Percentiles rank a stretch among this genome's conserved stretches.
Conservation (phyloP, 2,113 vertebrate species). For the Formicarius rufipectus region DNA sequence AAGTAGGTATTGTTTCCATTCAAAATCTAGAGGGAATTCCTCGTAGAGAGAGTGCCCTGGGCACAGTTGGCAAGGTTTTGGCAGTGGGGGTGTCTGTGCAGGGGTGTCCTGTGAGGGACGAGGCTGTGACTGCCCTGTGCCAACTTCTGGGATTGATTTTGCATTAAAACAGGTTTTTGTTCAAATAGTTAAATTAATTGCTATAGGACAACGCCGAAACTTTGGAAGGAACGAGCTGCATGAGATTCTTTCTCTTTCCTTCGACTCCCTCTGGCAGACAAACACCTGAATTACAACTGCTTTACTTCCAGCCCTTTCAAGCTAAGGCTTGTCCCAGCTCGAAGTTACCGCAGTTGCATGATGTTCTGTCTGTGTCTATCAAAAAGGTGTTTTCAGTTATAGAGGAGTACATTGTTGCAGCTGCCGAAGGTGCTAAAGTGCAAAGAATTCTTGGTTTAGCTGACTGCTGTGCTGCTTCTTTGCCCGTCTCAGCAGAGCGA, state of each 20-base stretch:
- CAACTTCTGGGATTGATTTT: neutral
- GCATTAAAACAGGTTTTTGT: neutral
- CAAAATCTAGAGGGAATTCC: neutral
- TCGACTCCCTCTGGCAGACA: slow-evolving; percentile 34
- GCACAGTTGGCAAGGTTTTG: neutral
- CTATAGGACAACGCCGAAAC: neutral
- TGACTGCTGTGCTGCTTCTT: neutral
- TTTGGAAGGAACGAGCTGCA: neutral
- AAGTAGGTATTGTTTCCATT: neutral
- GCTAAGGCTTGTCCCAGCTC: neutral
- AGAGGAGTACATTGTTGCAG: neutral
- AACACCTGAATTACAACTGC: neutral
- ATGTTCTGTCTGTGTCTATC: neutral
- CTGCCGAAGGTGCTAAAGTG: neutral
- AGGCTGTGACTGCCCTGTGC: neutral
- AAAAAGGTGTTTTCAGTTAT: neutral
- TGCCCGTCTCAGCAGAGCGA: neutral
- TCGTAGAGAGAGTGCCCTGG: fast-evolving
- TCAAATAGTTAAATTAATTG: neutral
- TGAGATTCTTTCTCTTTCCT: neutral
- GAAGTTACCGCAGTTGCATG: neutral
- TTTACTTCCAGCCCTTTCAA: fast-evolving
- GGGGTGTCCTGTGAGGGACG: neutral
- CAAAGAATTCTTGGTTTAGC: neutral
- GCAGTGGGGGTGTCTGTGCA: neutral